Conservation (phyloP, 1,140 invertebrate species). For the Caenorhabditis elegans region DNA sequence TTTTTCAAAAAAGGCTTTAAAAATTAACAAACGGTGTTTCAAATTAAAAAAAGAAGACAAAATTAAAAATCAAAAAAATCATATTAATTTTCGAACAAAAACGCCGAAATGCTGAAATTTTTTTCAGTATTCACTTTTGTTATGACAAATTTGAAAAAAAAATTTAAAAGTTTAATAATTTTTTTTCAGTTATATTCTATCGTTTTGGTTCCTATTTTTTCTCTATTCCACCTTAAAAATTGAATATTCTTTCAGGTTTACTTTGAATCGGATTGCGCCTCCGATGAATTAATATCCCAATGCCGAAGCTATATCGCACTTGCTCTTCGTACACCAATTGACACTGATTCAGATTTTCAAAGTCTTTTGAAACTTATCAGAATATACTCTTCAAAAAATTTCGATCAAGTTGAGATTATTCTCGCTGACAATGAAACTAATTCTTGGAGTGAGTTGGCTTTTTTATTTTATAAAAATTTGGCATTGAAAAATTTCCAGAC, state of each 20-base stretch:
- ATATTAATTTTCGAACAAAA: too few relatives aligned
- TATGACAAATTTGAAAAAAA: too few relatives aligned
- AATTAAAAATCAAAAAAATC: too few relatives aligned
- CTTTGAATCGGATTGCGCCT: background rate
- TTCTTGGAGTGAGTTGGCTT: background rate
- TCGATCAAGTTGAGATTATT: conserved; percentile 26
- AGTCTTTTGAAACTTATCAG: conserved; percentile 2
- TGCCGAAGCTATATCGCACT: background rate
- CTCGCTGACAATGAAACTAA: background rate
- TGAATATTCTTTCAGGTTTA: background rate
- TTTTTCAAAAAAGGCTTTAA: too few relatives aligned
- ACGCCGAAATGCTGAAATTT: too few relatives aligned
- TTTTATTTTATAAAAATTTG: background rate
- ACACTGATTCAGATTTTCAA: background rate
- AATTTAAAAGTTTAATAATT: too few relatives aligned
- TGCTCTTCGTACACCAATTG: background rate
- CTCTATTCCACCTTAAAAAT: too few relatives aligned
- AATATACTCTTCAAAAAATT: background rate
- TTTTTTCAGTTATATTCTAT: too few relatives aligned
- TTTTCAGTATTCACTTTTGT: too few relatives aligned
- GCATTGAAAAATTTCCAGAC: background rate
- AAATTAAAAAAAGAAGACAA: too few relatives aligned
- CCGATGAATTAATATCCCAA: background rate
- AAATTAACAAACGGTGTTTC: too few relatives aligned
- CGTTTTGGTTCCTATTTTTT: too few relatives aligned